phyloP scores from a whole-genome alignment of 2,888 invertebrate genomes.

The Odontocerum albicorne region DNA sequence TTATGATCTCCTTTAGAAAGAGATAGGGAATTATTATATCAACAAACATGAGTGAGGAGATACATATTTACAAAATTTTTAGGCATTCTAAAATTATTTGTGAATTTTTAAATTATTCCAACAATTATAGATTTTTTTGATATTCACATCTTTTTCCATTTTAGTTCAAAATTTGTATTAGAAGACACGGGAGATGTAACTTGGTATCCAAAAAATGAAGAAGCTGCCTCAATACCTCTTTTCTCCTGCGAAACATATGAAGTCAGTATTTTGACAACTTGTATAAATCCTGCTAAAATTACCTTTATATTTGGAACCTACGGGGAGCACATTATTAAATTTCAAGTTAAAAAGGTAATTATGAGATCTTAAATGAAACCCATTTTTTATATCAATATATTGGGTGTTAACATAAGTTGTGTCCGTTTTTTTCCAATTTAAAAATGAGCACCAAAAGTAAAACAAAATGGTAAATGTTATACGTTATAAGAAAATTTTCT shows the following conservation, averaged over 20 bases:
- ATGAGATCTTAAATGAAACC: background rate
- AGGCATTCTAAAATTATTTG: background rate
- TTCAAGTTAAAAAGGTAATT: constrained; percentile 41
- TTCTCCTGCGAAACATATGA: constrained; percentile 72
- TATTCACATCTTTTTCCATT: no score
- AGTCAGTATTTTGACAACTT: no score
- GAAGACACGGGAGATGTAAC: constrained; percentile 66
- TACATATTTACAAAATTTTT: no score
- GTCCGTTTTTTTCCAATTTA: no score
- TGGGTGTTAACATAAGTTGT: background rate
- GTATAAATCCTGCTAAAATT: no score
- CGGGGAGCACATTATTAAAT: constrained; percentile 67
- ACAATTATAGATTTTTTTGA: no score
- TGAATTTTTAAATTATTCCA: background rate
- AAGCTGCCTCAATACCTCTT: constrained; percentile 54
- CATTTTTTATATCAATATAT: background rate
- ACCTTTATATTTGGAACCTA: constrained; percentile 63
- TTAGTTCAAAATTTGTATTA: constrained; percentile 47
- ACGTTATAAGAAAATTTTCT: no score
- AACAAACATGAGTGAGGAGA: no score
- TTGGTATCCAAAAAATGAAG: constrained; percentile 47
- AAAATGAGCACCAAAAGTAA: no score
- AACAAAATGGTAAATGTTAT: no score
- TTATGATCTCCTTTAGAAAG: no score
- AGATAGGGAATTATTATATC: no score